Percentiles rank a stretch among this genome's conserved stretches.
Evolutionary conservation across 2,113 vertebrate species (phyloP).

Genomic region (Acanthochromis polyacanthus): DNA sequence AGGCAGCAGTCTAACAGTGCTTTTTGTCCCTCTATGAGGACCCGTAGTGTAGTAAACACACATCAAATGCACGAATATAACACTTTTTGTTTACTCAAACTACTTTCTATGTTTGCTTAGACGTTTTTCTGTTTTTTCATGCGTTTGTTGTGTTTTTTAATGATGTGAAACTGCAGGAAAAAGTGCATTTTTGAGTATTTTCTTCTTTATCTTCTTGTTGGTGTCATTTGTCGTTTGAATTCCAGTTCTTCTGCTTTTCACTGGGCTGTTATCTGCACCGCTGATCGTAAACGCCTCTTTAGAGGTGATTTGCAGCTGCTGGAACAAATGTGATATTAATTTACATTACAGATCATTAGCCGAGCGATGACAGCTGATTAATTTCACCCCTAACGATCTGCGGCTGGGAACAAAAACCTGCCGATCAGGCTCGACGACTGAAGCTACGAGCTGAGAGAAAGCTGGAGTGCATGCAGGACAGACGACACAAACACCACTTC

Average conservation of each 20-base stretch:
- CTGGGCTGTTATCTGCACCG: background rate
- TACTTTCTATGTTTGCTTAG: background rate
- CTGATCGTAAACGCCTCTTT: background rate
- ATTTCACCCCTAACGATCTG: too few species aligned
- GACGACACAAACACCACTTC: slow-evolving; percentile 43
- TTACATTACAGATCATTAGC: too few species aligned
- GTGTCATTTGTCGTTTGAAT: background rate
- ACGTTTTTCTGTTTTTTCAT: background rate
- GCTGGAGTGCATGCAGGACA: background rate
- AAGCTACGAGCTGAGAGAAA: background rate
- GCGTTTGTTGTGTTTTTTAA: too few species aligned
- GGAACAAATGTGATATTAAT: too few species aligned
- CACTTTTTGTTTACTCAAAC: background rate
- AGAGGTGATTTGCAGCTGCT: background rate
- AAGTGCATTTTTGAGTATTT: too few species aligned
- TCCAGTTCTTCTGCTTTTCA: background rate
- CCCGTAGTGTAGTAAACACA: background rate
- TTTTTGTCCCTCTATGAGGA: slow-evolving; percentile 14
- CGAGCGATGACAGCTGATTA: background rate
- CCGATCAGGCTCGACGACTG: background rate
- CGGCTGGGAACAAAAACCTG: slow-evolving; percentile 10
- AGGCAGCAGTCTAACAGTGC: slow-evolving; percentile 36
- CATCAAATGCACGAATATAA: background rate
- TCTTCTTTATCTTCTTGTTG: too few species aligned
- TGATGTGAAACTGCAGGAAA: too few species aligned